These are phyloP conservation scores for Muricea muricata DNA, from an alignment of 92 coral and sea anemone species.

Conservation along the genomic window DNA sequence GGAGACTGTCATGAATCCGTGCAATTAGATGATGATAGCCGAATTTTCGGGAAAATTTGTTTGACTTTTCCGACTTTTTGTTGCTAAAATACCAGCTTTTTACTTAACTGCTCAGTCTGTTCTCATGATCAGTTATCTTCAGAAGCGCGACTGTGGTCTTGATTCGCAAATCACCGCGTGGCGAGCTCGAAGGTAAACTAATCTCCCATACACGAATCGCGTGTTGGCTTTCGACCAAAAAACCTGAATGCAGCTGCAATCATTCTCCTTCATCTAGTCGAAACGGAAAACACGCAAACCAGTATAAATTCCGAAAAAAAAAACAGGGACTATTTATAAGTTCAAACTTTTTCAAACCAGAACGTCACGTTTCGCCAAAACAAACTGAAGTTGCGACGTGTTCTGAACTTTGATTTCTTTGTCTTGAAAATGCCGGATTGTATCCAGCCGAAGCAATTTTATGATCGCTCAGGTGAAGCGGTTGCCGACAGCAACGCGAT, in stretches of 20 bases:
- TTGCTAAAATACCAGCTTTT: too few species aligned
- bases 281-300: background rate
- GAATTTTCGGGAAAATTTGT: too few species aligned
- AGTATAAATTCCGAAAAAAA: background rate
- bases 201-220: conserved; percentile 9
- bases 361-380: background rate
- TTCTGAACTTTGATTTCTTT: background rate
- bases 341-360: too few species aligned
- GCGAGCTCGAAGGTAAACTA: too few species aligned
- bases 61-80: too few species aligned
- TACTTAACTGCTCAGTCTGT: too few species aligned
- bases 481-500: background rate
- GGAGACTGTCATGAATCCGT: too few species aligned
- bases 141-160: too few species aligned
- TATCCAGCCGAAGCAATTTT: background rate
- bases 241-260: background rate
- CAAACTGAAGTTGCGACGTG: background rate
- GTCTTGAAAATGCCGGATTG: background rate
- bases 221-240: conserved; percentile 31
- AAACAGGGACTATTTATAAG: background rate
- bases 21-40: too few species aligned
- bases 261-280: background rate
- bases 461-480: conserved; percentile 9
- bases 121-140: too few species aligned
- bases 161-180: too few species aligned